These are phyloP conservation scores for Linnaemya tessellans DNA, from an alignment of 2,888 invertebrate genomes.

Conservation along the genomic window DNA sequence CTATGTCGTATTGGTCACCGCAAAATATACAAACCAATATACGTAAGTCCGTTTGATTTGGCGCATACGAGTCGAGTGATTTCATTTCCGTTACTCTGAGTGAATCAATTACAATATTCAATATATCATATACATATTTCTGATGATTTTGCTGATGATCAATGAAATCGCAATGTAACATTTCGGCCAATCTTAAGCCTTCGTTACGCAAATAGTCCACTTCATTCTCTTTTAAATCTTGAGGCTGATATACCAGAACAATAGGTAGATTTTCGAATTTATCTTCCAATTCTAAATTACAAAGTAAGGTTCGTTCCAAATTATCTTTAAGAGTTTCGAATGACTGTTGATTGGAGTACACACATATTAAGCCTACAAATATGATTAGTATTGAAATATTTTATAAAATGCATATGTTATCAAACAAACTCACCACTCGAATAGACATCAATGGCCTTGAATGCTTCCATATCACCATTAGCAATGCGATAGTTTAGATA, in stretches of 20 bases:
- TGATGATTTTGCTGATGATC: slow-evolving; percentile 83
- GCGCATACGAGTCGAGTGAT: slow-evolving; percentile 81
- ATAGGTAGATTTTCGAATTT: slow-evolving; percentile 94
- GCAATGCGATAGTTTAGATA: slow-evolving; percentile 93
- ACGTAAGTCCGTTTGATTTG: slow-evolving; percentile 84
- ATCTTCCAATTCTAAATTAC: slow-evolving; percentile 95
- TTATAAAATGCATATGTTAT: neutral
- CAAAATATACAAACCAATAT: slow-evolving; percentile 98
- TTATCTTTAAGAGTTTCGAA: slow-evolving; percentile 96
- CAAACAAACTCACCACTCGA: slow-evolving; percentile 89
- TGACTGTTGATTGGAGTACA: slow-evolving; percentile 95
- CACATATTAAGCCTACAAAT: slow-evolving; percentile 89
- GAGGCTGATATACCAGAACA: slow-evolving; percentile 93
- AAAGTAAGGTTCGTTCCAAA: slow-evolving; percentile 94
- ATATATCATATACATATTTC: slow-evolving; percentile 83
- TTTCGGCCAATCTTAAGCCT: slow-evolving; percentile 94
- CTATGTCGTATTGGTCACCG: slow-evolving; percentile 96
- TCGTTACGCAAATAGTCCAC: slow-evolving; percentile 93
- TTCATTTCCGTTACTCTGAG: slow-evolving; percentile 82
- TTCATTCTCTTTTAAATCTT: slow-evolving; percentile 94
- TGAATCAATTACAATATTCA: slow-evolving; percentile 83
- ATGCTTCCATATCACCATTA: slow-evolving; percentile 94
- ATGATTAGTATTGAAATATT: neutral
- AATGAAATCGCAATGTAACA: slow-evolving; percentile 85
- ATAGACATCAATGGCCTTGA: slow-evolving; percentile 92